phyloP scores from a whole-genome alignment of 2,113 vertebrate genomes.

The Gadus chalcogrammus region DNA sequence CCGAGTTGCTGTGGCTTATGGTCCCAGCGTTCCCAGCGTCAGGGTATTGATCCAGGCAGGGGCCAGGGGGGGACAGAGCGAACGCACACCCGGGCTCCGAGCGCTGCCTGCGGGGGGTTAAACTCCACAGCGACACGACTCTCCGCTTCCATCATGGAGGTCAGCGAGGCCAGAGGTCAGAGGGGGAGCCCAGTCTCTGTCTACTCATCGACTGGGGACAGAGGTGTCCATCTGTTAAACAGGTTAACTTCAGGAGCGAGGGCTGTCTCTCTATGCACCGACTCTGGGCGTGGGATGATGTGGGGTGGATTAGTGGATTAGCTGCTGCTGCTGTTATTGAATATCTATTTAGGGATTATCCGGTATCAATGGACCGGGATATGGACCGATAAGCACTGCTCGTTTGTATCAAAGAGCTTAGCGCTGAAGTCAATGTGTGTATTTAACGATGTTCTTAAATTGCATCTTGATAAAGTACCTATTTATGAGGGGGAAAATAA shows the following conservation, averaged over 20 bases:
- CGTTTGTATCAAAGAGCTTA: neutral
- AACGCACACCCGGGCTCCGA: constrained; percentile 28
- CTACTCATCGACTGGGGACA: constrained; percentile 47
- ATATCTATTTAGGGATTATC: constrained; percentile 44
- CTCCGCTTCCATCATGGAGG: constrained; percentile 56
- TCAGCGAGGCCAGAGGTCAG: constrained; percentile 68
- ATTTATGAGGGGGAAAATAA: neutral
- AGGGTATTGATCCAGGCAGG: constrained; percentile 47
- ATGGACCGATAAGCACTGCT: neutral
- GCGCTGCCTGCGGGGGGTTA: constrained; percentile 58
- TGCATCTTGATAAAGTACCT: no score
- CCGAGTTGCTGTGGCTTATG: neutral
- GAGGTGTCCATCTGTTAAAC: constrained; percentile 73
- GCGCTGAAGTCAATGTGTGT: no score
- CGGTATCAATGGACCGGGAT: neutral
- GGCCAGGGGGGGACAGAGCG: neutral
- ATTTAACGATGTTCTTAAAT: no score
- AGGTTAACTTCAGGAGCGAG: constrained; percentile 59
- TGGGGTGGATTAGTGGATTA: constrained; percentile 38
- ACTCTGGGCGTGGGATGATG: constrained; percentile 39
- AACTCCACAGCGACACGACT: constrained; percentile 52
- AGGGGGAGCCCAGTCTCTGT: constrained; percentile 62
- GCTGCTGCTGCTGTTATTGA: constrained; percentile 36
- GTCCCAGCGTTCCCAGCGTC: constrained; percentile 38
- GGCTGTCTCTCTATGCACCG: constrained; percentile 9